Conservation (phyloP, 2,888 invertebrate genomes). For the Eurytoma adleriae region DNA sequence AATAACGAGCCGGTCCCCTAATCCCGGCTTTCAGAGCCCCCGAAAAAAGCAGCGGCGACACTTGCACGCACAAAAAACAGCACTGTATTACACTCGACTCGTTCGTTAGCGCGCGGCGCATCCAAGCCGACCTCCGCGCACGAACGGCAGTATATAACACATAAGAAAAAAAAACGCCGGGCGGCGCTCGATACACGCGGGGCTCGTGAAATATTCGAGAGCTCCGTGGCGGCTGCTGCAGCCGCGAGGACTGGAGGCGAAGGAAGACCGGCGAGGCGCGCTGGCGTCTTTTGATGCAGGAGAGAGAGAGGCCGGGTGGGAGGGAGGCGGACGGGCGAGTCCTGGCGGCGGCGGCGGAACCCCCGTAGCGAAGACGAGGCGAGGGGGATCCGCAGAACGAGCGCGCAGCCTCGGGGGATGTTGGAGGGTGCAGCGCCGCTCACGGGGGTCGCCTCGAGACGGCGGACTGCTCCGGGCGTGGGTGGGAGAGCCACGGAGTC, state of each 20-base stretch:
- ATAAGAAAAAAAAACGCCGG: neutral
- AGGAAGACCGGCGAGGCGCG: constrained; percentile 10
- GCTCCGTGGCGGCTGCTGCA: constrained; percentile 23
- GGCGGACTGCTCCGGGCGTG: neutral
- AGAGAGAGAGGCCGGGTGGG: neutral
- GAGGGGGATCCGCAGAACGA: neutral
- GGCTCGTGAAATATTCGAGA: constrained; percentile 41
- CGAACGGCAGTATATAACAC: neutral
- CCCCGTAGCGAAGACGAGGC: constrained; percentile 25
- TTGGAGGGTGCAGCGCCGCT: constrained; percentile 2
- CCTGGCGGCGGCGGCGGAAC: constrained; percentile 30
- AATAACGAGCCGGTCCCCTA: neutral
- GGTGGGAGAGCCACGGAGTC: constrained; percentile 2
- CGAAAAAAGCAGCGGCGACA: no score
- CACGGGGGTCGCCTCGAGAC: neutral
- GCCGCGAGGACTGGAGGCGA: neutral
- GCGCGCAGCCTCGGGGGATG: constrained; percentile 10
- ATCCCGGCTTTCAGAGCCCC: no score
- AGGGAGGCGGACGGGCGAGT: constrained; percentile 24
- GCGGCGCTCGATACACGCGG: neutral
- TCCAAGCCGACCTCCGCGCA: neutral
- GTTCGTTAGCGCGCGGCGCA: constrained; percentile 9
- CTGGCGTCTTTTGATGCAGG: constrained; percentile 23
- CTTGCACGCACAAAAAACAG: no score
- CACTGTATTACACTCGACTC: neutral